Evolutionary conservation across 2,113 vertebrate species (phyloP).

Genomic region (Carassius gibelio): DNA sequence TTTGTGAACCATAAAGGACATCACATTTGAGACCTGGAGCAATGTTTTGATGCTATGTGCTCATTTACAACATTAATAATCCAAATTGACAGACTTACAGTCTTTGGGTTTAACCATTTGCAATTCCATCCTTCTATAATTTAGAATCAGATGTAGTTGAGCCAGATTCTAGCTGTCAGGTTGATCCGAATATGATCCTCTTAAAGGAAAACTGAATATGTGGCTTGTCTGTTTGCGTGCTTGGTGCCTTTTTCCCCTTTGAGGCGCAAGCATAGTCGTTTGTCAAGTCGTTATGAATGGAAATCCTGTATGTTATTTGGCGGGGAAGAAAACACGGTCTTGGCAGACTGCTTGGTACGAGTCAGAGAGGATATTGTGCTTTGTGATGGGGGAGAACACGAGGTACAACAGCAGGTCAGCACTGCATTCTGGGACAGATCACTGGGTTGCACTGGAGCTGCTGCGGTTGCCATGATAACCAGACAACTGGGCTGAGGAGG

Average conservation of each 20-base stretch:
- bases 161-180: background rate
- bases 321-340: background rate
- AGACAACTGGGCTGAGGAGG: background rate
- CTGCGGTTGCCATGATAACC: conserved; percentile 35
- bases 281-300: background rate
- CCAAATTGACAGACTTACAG: background rate
- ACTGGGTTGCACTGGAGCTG: conserved; percentile 31
- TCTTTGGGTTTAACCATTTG: background rate
- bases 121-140: background rate
- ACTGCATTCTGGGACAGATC: conserved; percentile 51
- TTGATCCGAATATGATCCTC: conserved; percentile 11
- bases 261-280: conserved; percentile 25
- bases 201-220: conserved; percentile 16
- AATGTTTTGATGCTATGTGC: too few species aligned
- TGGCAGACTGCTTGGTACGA: background rate
- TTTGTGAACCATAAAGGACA: background rate
- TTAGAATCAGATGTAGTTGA: background rate
- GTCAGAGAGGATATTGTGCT: conserved; percentile 21
- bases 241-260: background rate
- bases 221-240: background rate
- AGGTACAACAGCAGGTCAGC: conserved; percentile 31
- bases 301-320: conserved; percentile 28
- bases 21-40: background rate
- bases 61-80: background rate
- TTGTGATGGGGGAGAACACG: background rate